Conservation (phyloP, 2,113 vertebrate species). For the pig (Sus scrofa) region T2T-Sscrofa CM000820.6:40335501-40336000, state of each 20-base stretch:
- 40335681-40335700: not conserved
- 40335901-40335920: not conserved
- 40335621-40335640: not conserved
- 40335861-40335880: not conserved
- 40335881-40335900: not conserved
- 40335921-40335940: not conserved
- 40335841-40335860: not conserved
- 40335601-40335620: conserved; percentile 14
- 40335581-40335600: conserved; percentile 47
- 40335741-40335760: not conserved
- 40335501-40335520: not conserved
- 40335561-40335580: conserved; percentile 53
- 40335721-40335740: conserved; percentile 40
- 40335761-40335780: not conserved
- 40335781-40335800: not conserved
- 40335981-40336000: not conserved
- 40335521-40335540: conserved; percentile 33
- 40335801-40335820: not conserved
- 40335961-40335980: not conserved
- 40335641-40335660: not conserved
- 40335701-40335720: not conserved
- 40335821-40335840: not conserved
- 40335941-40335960: fast-evolving
- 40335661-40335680: conserved; percentile 26
- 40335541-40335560: not conserved